phyloP scores from a whole-genome alignment of 2,888 invertebrate genomes.

The Lagria hirta region DNA sequence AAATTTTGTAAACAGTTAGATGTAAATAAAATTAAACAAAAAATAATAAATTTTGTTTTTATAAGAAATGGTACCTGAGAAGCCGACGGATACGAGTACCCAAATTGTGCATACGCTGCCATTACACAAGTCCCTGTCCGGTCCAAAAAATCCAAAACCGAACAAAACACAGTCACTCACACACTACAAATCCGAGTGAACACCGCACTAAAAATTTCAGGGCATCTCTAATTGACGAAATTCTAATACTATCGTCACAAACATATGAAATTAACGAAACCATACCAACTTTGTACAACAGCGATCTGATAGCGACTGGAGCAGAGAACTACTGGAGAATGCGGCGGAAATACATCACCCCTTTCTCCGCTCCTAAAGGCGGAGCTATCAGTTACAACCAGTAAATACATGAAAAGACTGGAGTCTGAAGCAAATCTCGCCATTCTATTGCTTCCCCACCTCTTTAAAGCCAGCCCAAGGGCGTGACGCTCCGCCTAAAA shows the following conservation, averaged over 20 bases:
- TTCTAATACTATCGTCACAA: slow-evolving; percentile 37
- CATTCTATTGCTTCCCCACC: slow-evolving; percentile 45
- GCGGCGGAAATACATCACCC: slow-evolving; percentile 44
- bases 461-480: slow-evolving; percentile 23
- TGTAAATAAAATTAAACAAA: not conserved
- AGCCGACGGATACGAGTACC: slow-evolving; percentile 89
- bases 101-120: slow-evolving; percentile 90
- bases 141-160: slow-evolving; percentile 15
- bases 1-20: not conserved
- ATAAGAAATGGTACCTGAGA: slow-evolving; percentile 72
- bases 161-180: slow-evolving; percentile 39
- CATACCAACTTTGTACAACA: slow-evolving; percentile 46
- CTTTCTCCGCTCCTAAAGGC: slow-evolving; percentile 42
- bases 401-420: slow-evolving; percentile 49
- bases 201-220: slow-evolving; percentile 42
- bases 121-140: slow-evolving; percentile 48
- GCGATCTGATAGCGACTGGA: slow-evolving; percentile 54
- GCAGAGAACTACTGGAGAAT: slow-evolving; percentile 42
- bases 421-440: slow-evolving; percentile 33
- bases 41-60: too few species aligned
- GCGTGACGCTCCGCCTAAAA: slow-evolving; percentile 33
- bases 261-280: slow-evolving; percentile 40
- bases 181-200: slow-evolving; percentile 36
- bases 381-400: slow-evolving; percentile 41
- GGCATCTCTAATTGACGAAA: slow-evolving; percentile 24